Base-by-base conservation (phyloP, 2,113 vertebrate species). In the Chascanopsetta lugubris region DNA sequence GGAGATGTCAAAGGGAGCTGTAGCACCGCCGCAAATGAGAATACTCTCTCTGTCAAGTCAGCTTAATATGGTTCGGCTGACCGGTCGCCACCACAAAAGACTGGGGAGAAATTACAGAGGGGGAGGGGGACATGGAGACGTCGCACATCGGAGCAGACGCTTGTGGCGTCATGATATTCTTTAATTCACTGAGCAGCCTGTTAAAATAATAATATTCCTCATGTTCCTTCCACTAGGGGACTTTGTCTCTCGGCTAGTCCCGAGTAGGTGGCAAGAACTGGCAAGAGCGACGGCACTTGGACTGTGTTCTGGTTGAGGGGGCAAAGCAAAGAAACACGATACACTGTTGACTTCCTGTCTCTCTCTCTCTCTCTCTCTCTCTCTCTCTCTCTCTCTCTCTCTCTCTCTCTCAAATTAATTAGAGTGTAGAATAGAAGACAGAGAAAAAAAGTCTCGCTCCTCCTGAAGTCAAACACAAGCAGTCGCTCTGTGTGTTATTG, bases 351-450 rank as follows among this genome's bases (percentile, higher is more conserved):
- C 48, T 81, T 43, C 15, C 45, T 61, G 50, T 63, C 60, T 62
- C n/a, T n/a, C n/a, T n/a, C n/a, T n/a, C n/a, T n/a, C n/a, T n/a
- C n/a, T n/a, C n/a, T n/a, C n/a, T n/a, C n/a, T n/a, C n/a, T n/a
- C n/a, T n/a, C n/a, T n/a, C n/a, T n/a, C n/a, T n/a, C n/a, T n/a
- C n/a, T n/a, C n/a, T n/a, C n/a, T n/a, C n/a, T n/a, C n/a, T n/a
- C n/a, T n/a, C n/a, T n/a, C n/a, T n/a, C n/a, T n/a, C 57, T 51
- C 43, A 71, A 77, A 82, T 80, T 79, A 80, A 86, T 82, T 83
- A 61, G 29, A 63, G 56, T 46, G n/a, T 65, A 61, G 34, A 55
- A 26, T 21, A 20, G 22, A 62, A 79, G 48, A 68, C 36, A 77
- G 68, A 79, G 68, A 30, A 54, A 48, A n/a, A 69, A 60, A 24